Evolutionary conservation across 2,113 vertebrate species (phyloP).

Genomic region (Jacana jacana): DNA sequence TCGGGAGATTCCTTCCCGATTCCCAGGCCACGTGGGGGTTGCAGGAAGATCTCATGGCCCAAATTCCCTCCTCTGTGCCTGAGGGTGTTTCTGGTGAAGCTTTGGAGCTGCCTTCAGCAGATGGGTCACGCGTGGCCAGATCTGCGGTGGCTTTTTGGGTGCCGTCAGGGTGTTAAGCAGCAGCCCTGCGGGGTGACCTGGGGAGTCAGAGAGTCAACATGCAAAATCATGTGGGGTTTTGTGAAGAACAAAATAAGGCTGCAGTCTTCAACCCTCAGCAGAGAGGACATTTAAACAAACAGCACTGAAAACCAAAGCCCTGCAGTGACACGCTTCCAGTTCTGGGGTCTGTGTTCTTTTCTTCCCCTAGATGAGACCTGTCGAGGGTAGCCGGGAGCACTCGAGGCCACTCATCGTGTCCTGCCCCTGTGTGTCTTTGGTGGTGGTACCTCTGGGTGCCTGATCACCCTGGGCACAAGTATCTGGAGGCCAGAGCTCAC

Average conservation of each 20-base stretch:
- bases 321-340: neutral
- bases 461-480: neutral
- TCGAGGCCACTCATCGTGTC: accelerated
- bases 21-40: accelerated
- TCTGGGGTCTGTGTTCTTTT: neutral
- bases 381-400: neutral
- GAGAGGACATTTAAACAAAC: neutral
- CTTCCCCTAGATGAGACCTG: neutral
- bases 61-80: neutral
- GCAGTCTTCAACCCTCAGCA: neutral
- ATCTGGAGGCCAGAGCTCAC: neutral
- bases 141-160: neutral
- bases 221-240: neutral
- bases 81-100: neutral
- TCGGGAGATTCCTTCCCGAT: neutral
- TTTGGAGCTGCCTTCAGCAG: neutral
- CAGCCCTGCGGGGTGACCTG: neutral
- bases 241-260: neutral
- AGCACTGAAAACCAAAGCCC: neutral
- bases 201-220: neutral
- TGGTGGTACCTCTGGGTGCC: neutral
- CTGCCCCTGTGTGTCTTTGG: neutral
- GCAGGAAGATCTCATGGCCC: neutral
- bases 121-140: neutral
- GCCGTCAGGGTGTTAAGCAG: neutral